Evolutionary conservation across 37 sponge, comb jelly and placozoan genomes (phyloP), one percentile per base, ranked within the genome.

Genomic region (Sycon ciliatum): DNA sequence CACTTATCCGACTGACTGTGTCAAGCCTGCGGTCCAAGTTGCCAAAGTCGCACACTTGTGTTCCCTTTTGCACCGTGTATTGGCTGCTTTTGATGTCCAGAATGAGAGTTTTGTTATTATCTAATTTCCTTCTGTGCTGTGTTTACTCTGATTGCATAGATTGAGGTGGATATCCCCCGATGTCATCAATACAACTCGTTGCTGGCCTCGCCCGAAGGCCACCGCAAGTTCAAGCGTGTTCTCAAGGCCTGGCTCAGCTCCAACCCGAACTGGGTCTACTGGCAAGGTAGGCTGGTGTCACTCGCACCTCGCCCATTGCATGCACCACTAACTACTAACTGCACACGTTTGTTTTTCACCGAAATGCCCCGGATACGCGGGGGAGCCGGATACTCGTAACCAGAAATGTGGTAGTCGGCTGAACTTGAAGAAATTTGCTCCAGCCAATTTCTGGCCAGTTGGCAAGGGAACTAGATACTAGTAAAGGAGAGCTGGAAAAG

Each of bases 141-240:
- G n/a, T n/a, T n/a, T n/a, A n/a, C n/a, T n/a, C n/a, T 60, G 11
- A 23, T 9, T 9, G 31, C 16, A 23, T 86, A 94, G 88, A 97
- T 97, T 34, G 93, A 83, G 7, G 99, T 97, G 40, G 93, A 97
- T 57, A 84, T 97, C 36, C 99, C 99, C 28, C 82, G 99, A 23
- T 97, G 99, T 73, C 99, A 97, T 56, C 99, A 97, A 70, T 97
- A 97, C 37, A 39, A 92, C 60, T 26, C 40, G 27, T 73, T 92
- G 38, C 85, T 97, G 2, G 78, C 99, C 38, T 97, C 99, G 0
- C 75, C 81, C 7, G 67, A 74, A 2, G 93, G 90, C 2, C 99
- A 97, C 56, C 1, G 27, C 30, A 97, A 97, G 80, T 80, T 97
- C 73, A 86, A 82, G 38, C 62, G 99, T 42, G 57, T 97, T 0